These are phyloP conservation scores for Nomada ruficornis DNA, from an alignment of 2,888 invertebrate genomes.

Conservation along the genomic window DNA sequence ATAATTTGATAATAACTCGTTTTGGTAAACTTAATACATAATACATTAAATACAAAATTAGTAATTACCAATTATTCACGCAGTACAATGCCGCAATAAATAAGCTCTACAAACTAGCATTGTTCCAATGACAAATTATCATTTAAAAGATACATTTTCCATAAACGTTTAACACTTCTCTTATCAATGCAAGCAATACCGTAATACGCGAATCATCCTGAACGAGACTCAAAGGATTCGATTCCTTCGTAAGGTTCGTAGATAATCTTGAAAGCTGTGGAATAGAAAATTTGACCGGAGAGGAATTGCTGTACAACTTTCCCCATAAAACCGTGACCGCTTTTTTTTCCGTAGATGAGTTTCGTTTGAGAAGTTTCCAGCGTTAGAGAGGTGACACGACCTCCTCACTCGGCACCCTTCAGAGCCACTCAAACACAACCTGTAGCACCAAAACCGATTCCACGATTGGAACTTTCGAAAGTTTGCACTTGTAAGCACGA, in stretches of 20 bases:
- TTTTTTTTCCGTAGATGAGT: slow-evolving; percentile 14
- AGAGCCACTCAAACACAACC: slow-evolving; percentile 57
- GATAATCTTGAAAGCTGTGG: not conserved
- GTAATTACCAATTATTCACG: too few relatives aligned
- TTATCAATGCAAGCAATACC: too few relatives aligned
- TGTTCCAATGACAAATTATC: too few relatives aligned
- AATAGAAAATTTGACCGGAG: not conserved
- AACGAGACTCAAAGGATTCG: not conserved
- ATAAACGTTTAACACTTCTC: too few relatives aligned
- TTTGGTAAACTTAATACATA: not conserved
- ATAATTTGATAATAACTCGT: slow-evolving; percentile 7
- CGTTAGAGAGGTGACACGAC: slow-evolving; percentile 38
- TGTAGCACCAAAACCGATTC: slow-evolving; percentile 64
- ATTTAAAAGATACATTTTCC: too few relatives aligned
- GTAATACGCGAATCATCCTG: not conserved
- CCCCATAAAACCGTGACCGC: slow-evolving; percentile 19
- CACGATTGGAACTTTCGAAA: slow-evolving; percentile 68
- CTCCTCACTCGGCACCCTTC: slow-evolving; percentile 31
- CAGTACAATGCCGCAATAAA: too few relatives aligned
- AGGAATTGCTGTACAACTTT: not conserved
- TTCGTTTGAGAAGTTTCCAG: slow-evolving; percentile 27
- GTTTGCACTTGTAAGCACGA: slow-evolving; percentile 67
- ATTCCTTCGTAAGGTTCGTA: not conserved
- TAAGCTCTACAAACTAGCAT: too few relatives aligned
- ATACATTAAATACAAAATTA: too few relatives aligned